Conservation (phyloP, 2,888 invertebrate species). For the Platycheirus rosarum region DNA sequence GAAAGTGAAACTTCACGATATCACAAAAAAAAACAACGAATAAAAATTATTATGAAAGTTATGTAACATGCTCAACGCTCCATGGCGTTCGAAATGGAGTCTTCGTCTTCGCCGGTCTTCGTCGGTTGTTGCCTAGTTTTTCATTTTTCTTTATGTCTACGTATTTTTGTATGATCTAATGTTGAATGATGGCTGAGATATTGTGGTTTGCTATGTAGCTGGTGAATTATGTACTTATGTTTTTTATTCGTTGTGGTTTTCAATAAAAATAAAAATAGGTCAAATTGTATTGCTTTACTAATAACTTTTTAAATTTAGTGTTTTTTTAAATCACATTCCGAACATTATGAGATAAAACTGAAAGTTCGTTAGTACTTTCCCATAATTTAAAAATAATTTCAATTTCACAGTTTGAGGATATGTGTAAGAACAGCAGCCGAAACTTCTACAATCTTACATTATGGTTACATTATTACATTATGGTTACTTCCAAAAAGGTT, state of each 20-base stretch:
- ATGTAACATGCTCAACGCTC: constrained; percentile 70
- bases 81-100: constrained; percentile 42
- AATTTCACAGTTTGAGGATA: not conserved
- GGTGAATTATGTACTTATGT: not conserved
- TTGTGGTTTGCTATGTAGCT: constrained; percentile 17
- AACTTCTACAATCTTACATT: too few relatives aligned
- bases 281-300: constrained; percentile 29
- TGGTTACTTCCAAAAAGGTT: too few relatives aligned
- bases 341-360: not conserved
- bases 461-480: too few relatives aligned
- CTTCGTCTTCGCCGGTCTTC: constrained; percentile 30
- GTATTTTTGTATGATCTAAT: constrained; percentile 52
- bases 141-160: constrained; percentile 30
- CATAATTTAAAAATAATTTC: not conserved
- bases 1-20: constrained; percentile 73
- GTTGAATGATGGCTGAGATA: constrained; percentile 33
- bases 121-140: constrained; percentile 20
- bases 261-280: constrained; percentile 33
- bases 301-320: constrained; percentile 3
- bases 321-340: not conserved
- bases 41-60: constrained; percentile 72
- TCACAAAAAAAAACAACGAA: constrained; percentile 40
- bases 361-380: not conserved
- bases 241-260: constrained; percentile 10
- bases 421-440: too few relatives aligned